Percentiles rank a stretch among this genome's conserved stretches.
Evolutionary conservation across 2,888 invertebrate species (phyloP).

Genomic region (Macaria liturata): DNA sequence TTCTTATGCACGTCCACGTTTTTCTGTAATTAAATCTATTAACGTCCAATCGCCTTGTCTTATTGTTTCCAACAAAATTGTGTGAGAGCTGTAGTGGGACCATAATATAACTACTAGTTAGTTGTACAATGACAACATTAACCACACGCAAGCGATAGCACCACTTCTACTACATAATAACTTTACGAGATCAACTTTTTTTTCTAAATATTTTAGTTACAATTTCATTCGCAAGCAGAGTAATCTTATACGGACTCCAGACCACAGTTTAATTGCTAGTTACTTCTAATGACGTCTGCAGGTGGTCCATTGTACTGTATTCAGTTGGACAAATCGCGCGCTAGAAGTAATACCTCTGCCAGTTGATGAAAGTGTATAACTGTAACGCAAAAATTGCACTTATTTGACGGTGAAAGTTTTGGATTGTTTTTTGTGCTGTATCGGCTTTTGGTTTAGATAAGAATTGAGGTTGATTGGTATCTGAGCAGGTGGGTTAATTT

Average conservation of each 20-base stretch:
- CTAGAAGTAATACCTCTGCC: background rate
- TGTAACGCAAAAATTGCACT: constrained; percentile 4
- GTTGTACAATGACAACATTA: no score
- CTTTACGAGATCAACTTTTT: no score
- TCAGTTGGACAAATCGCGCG: constrained; percentile 28
- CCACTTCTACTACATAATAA: no score
- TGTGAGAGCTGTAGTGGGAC: constrained; percentile 40
- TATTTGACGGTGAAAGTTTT: constrained; percentile 16
- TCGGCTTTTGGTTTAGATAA: background rate
- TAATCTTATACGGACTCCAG: no score
- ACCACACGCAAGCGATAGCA: no score
- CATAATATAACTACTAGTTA: background rate
- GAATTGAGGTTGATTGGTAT: constrained; percentile 3
- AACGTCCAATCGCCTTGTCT: constrained; percentile 42
- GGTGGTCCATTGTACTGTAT: constrained; percentile 10
- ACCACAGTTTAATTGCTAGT: no score
- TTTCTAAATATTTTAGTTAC: no score
- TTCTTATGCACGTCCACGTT: constrained; percentile 27
- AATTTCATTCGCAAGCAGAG: no score
- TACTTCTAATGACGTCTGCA: background rate
- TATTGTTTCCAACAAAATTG: constrained; percentile 41
- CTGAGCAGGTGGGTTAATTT: constrained; percentile 8
- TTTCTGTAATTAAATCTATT: constrained; percentile 44
- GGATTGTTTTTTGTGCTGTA: background rate
- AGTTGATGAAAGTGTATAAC: constrained; percentile 16